Evolutionary conservation across 1,140 invertebrate species (phyloP), one percentile per base, ranked within the genome.

Genomic region (Eubasilissa regina): DNA sequence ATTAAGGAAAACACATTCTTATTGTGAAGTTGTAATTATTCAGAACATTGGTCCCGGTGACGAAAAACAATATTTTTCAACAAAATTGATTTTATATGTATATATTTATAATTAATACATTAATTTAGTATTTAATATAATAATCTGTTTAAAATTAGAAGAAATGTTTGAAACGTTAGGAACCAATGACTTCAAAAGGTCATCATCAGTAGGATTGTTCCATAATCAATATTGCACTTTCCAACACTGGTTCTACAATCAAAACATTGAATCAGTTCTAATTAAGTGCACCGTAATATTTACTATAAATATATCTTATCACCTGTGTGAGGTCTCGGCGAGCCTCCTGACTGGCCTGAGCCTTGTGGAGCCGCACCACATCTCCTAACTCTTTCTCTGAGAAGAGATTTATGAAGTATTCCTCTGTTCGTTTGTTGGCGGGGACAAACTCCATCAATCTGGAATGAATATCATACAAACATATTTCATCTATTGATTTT

Each of bases 381-480:
- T 97, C 95, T 72, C 92, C 93, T 68, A 98, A 91, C 51, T 95
- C 96, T 84, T 94, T 95, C 76, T 95, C 94, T 84, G 94, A 93
- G 89, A 98, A 98, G 84, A 94, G 93, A 83, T 92, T 91, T 83
- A 94, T 93, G 87, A 97, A 96, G 87, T 95, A 93, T 85, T 97
- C 95, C 87, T 96, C 95, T 85, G 94, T 96, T 85, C 97, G 93
- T 89, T 97, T 97, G 88, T 97, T 98, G 84, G 95, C 90, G 81
- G 97, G 97, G 86, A 98, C 95, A 89, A 98, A 97, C 87, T 97
- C 96, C 92, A 96, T 94, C 83, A 97, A 88, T 86, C 96, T 97
- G 84, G 17, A 13, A 58, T 13, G 21, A 15, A 51, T 17, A 58
- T 0, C 53, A 55, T 15, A 19, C 17, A 58, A 58, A 35, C 25